Evolutionary conservation across 1,140 invertebrate genomes (phyloP).

Genomic region (Streblospio benedicti): DNA sequence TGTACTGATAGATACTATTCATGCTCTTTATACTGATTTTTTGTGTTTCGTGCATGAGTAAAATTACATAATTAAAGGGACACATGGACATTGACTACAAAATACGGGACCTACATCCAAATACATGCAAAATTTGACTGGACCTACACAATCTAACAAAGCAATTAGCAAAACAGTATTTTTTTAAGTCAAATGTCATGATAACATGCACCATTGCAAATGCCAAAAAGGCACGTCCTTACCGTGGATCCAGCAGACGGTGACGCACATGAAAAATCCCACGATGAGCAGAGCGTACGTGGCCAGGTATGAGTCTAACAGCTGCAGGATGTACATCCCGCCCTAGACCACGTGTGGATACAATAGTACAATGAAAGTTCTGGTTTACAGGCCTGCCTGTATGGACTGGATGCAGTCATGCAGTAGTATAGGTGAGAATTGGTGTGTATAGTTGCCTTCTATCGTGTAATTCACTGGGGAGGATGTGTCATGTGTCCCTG

Average conservation of each 20-base stretch:
- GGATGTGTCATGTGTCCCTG: too few relatives aligned
- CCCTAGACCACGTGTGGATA: constrained; percentile 44
- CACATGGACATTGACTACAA: not conserved
- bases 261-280: constrained; percentile 56
- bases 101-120: not conserved
- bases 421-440: too few relatives aligned
- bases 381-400: too few relatives aligned
- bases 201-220: not conserved
- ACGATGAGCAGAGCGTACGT: constrained; percentile 75
- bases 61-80: not conserved
- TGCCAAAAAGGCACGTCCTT: not conserved
- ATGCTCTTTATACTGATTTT: too few relatives aligned
- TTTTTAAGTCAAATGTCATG: not conserved
- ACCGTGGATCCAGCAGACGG: constrained; percentile 69
- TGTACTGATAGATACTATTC: too few relatives aligned
- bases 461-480: too few relatives aligned
- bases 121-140: not conserved
- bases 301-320: constrained; percentile 76
- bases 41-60: constrained; percentile 34
- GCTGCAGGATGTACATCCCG: constrained; percentile 71
- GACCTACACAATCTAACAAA: not conserved
- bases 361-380: too few relatives aligned
- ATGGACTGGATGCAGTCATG: too few relatives aligned
- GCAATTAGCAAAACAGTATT: not conserved
- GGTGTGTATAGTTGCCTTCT: too few relatives aligned